Evolutionary conservation across 30 jellyfish, hydroid and myxozoan species (phyloP).

Genomic region (Hydractinia symbiolongicarpus): DNA sequence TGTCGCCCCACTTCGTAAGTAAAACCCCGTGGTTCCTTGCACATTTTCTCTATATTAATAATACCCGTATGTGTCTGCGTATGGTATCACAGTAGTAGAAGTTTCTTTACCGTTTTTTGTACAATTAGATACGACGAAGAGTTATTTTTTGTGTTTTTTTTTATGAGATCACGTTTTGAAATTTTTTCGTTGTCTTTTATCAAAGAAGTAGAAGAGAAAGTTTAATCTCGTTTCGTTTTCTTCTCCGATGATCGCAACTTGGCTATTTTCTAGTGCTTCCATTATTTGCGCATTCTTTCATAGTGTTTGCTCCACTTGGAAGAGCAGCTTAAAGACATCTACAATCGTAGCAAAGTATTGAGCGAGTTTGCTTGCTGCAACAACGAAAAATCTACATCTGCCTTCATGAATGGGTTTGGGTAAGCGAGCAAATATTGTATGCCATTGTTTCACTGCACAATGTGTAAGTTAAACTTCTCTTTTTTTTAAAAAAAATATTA

Average conservation of each 20-base stretch:
- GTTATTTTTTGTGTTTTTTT: background rate
- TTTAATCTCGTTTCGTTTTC: too few relatives aligned
- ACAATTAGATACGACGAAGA: background rate
- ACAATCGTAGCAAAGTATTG: conserved; percentile 55
- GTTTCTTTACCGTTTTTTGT: too few relatives aligned
- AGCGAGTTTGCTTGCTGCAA: background rate
- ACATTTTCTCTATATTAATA: too few relatives aligned
- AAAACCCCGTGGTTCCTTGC: background rate
- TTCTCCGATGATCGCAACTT: too few relatives aligned
- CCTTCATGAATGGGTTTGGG: conserved; percentile 17
- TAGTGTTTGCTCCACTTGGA: conserved; percentile 88
- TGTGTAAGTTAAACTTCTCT: too few relatives aligned
- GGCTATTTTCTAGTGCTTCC: background rate
- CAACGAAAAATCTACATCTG: background rate
- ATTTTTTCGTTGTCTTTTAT: too few relatives aligned
- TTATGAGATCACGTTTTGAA: too few relatives aligned
- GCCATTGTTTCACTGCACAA: too few relatives aligned
- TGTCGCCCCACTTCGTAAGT: conserved; percentile 74
- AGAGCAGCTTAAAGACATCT: conserved; percentile 66
- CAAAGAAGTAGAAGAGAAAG: too few relatives aligned
- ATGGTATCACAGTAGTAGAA: too few relatives aligned
- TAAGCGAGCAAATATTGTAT: background rate
- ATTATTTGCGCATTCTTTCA: background rate
- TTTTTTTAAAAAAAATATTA: too few relatives aligned
- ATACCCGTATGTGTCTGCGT: too few relatives aligned